These are phyloP conservation scores for Scarus forsteni DNA, from an alignment of 2,797 vertebrate species.

Conservation along the genomic window DNA sequence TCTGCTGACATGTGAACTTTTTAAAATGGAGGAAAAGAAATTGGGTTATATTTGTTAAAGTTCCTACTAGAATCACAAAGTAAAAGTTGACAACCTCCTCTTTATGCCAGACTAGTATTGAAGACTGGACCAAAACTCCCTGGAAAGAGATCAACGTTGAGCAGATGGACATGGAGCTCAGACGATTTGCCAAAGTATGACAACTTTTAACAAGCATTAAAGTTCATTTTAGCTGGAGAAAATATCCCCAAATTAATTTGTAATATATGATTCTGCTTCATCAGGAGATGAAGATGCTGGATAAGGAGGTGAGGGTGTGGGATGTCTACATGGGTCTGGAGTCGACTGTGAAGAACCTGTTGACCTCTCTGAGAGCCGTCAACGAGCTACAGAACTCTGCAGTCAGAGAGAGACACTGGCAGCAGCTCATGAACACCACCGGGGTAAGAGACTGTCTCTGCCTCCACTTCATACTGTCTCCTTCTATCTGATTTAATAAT, in stretches of 20 bases:
- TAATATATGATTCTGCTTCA: not conserved
- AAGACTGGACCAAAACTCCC: conserved; percentile 90
- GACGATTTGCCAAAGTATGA: conserved; percentile 88
- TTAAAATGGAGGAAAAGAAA: too few species aligned
- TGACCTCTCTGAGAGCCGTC: conserved; percentile 86
- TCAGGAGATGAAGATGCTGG: conserved; percentile 85
- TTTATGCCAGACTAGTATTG: conserved; percentile 83
- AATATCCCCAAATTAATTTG: not conserved
- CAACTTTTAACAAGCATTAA: not conserved
- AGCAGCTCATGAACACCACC: conserved; percentile 85
- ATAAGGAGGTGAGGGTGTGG: conserved; percentile 84
- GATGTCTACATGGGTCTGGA: conserved; percentile 80
- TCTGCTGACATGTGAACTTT: too few species aligned
- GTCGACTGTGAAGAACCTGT: conserved; percentile 81
- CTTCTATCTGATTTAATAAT: conserved; percentile 7
- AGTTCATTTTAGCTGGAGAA: fast-evolving
- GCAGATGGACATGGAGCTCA: conserved; percentile 90
- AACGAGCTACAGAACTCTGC: conserved; percentile 84
- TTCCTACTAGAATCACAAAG: not conserved
- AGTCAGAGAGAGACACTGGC: conserved; percentile 83
- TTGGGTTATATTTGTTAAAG: not conserved
- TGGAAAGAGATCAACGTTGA: conserved; percentile 93
- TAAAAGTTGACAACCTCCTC: conserved; percentile 17
- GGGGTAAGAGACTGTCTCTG: conserved; percentile 46
- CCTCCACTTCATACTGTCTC: conserved; percentile 18